phyloP scores from a whole-genome alignment of 2,797 vertebrate species.

The Acrossocheilus fasciatus region DNA sequence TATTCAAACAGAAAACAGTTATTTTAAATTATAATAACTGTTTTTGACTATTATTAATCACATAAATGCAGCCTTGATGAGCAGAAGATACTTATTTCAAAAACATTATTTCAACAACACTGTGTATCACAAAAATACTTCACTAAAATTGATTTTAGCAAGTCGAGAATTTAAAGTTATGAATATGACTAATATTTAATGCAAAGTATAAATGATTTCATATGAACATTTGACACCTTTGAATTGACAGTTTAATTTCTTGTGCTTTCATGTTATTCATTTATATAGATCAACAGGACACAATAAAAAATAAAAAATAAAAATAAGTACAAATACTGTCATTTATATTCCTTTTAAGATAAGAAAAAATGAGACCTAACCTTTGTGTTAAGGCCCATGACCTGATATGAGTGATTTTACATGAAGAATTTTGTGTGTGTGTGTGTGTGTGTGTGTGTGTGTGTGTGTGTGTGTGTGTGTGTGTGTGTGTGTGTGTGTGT shows the following conservation, averaged over 20 bases:
- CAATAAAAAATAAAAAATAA: neutral
- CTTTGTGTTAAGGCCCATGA: neutral
- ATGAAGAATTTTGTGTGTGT: neutral
- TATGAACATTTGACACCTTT: neutral
- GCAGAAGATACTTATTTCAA: neutral
- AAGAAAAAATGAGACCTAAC: neutral
- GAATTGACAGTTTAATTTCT: neutral
- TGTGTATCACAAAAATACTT: neutral
- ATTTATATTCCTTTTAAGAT: conserved; percentile 4
- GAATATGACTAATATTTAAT: neutral
- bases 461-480: too few relatives aligned
- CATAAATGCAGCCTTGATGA: neutral
- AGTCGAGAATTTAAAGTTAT: neutral
- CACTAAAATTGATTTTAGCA: neutral
- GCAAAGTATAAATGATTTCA: neutral
- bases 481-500: neutral
- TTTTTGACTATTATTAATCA: neutral
- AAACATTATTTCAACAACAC: neutral
- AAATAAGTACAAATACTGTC: neutral
- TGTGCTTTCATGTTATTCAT: neutral
- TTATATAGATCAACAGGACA: neutral
- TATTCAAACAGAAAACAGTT: neutral
- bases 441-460: too few relatives aligned
- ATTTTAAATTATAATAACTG: neutral
- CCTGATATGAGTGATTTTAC: neutral